Base-by-base conservation (phyloP, 2,113 vertebrate genomes). In the Hemiprocne comata region DNA sequence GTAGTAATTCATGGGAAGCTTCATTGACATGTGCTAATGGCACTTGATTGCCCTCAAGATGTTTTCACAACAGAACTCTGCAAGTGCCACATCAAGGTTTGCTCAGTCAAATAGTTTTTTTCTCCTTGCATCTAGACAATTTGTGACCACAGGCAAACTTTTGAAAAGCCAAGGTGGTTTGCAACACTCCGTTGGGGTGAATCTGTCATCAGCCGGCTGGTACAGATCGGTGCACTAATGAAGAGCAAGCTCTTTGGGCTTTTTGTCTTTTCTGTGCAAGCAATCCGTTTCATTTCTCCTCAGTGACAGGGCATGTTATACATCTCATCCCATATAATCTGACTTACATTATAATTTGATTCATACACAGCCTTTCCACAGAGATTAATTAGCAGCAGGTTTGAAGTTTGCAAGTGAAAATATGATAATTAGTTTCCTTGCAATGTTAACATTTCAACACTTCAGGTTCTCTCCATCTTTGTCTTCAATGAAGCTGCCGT, bases 11-110 rank as follows among this genome's bases (percentile, higher is more conserved):
- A 98, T 92, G 85, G 96, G 97, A 97, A 97, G 94, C 97, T 98
- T 97, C 97, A 89, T 81, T 98, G 98, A 98, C 98, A 98, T 96
- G 98, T 97, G 98, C 97, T 98, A 98, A 98, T 98, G 97, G 98
- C 95, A 97, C 97, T 96, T 97, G 94, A 97, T 97, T 97, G 97
- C 98, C 98, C 98, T 97, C 97, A 97, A 98, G 98, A 98, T 98
- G 98, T 98, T 98, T 99, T 98, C 93, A 97, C 97, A 98, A 97
- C 97, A 98, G 96, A 98, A 97, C 96, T 98, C 57, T 95, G 77
- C n/a, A 78, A 97, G 74, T 77, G 60, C 70, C 71, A 96, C 96
- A 97, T 98, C 97, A 98, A 98, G 98, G 97, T 98, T 98, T 95
- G 88, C 93, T 97, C 97, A 96, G 96, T 97, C 94, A 92, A 84